Base-by-base conservation (phyloP, 1,140 invertebrate genomes). In the Magallana ariakensis region DNA sequence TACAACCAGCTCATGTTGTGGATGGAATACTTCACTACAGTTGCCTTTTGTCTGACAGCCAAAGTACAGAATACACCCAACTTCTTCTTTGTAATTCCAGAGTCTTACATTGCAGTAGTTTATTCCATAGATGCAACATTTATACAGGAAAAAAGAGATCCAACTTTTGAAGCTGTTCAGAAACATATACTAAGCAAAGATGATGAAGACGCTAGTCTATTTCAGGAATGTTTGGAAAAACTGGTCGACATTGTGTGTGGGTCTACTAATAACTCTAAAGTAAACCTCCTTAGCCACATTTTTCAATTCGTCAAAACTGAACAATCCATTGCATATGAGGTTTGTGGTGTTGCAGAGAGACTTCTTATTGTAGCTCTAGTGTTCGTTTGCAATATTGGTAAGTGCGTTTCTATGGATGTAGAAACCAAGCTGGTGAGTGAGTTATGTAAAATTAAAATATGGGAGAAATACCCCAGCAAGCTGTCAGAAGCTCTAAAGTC, bases 21-120 rank as follows among this genome's bases (percentile, higher is more conserved):
- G 91, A 60, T 90, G 60, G 92, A 93, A 70, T 90, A 91, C 80
- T 92, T 86, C 60, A 85, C 87, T n/a, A 89, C 88, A 7, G 26
- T 92, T 9, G 88, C 88, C 5, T 87, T 91, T 26, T 88, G 84
- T 13, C 57, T 92, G 5, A 84, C 85, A 70, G 89, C 89, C 10
- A 92, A 91, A 83, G 53, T 90, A 11, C 87, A 88, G 26, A 56
- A 60, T 46, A 60, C 75, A 19, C 11, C 82, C 22, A 66, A 84
- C 83, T 85, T 88, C 15, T 85, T 87, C 11, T 90, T 90, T 70
- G 16, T 90, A 10, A n/a, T 91, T 8, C 91, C 91, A 7, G 85
- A 81, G 3, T 88, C 88, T 57, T 92, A 90, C 70, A 26, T 90
- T 5, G 86, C 88, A 53, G 53, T 87, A 53, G 83, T 90, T 9